Evolutionary conservation across 2,888 invertebrate species (phyloP), one percentile per base, ranked within the genome.

Genomic region (Parascotia fuliginaria): DNA sequence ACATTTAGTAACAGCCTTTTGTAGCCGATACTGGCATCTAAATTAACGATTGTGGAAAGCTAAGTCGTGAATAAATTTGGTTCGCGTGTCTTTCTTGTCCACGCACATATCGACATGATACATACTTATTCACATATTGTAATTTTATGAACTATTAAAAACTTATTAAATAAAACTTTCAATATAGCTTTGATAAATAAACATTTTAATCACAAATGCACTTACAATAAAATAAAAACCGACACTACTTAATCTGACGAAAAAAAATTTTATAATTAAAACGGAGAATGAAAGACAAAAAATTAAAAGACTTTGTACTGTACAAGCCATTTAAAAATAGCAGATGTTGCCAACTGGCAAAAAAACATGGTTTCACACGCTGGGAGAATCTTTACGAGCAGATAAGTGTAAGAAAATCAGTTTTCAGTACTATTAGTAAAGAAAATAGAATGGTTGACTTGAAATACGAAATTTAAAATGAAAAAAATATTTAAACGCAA

Each of bases 381-480:
- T 44, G 38, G n/a, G 9, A 12, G 57, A 69, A 65, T 65, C 55
- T 65, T 65, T 65, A 65, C 65, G 31, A 61, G 45, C 42, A 51
- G 53, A 15, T 40, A 41, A 62, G 49, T 42, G 36, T 44, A n/a
- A 22, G 31, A 15, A 38, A 22, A 7, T n/a, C 13, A 12, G 14
- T 38, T 31, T 38, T 32, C 2, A 38, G 37, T 31, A 12, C 19
- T n/a, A 37, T 29, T 27, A 16, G 32, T 32, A 1, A 24, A 24
- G 7, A 4, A 6, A 24, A 7, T 7, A 7, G 24, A 1, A 24
- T 7, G 24, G 7, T 9, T 24, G 7, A 24, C 24, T 7, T 6
- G 4, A 24, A 1, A 24, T 3, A 24, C 4, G 7, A 24, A 24
- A 7, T 9, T 7, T 24, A 7, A 7, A 9, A 24, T 7, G 5